These are phyloP conservation scores for Chaenocephalus aceratus DNA, from an alignment of 2,113 vertebrate genomes.

Conservation along the genomic window DNA sequence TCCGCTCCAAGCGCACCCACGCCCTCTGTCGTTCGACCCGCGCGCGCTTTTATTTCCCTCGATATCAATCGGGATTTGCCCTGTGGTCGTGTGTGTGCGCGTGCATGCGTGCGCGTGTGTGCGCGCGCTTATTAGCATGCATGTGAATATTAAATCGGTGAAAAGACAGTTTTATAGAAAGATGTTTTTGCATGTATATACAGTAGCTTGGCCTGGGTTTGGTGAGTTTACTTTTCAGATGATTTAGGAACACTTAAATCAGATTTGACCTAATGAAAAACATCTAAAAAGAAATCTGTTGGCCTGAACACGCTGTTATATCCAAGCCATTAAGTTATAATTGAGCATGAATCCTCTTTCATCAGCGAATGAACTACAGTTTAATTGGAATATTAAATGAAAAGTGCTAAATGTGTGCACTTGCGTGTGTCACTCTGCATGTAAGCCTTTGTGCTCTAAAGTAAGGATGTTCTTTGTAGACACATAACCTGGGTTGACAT, in stretches of 20 bases:
- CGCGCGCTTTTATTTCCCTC: constrained; percentile 52
- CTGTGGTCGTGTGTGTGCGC: neutral
- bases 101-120: neutral
- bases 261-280: constrained; percentile 66
- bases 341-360: constrained; percentile 77
- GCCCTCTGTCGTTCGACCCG: constrained; percentile 72
- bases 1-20: constrained; percentile 56
- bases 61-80: constrained; percentile 48
- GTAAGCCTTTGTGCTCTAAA: constrained; percentile 48
- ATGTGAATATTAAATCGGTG: neutral
- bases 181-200: neutral
- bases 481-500: constrained; percentile 65
- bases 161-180: neutral
- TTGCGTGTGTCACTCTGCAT: neutral
- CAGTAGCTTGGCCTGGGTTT: constrained; percentile 12
- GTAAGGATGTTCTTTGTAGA: constrained; percentile 47
- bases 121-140: neutral
- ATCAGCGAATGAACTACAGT: constrained; percentile 76
- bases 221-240: constrained; percentile 47
- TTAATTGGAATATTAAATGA: constrained; percentile 77
- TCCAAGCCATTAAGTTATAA: constrained; percentile 75
- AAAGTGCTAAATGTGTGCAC: constrained; percentile 42
- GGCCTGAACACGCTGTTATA: constrained; percentile 56
- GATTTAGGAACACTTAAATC: constrained; percentile 58
- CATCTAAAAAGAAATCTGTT: constrained; percentile 62